Evolutionary conservation across 2,113 vertebrate genomes (phyloP).

Genomic region (Menidia beryllina): DNA sequence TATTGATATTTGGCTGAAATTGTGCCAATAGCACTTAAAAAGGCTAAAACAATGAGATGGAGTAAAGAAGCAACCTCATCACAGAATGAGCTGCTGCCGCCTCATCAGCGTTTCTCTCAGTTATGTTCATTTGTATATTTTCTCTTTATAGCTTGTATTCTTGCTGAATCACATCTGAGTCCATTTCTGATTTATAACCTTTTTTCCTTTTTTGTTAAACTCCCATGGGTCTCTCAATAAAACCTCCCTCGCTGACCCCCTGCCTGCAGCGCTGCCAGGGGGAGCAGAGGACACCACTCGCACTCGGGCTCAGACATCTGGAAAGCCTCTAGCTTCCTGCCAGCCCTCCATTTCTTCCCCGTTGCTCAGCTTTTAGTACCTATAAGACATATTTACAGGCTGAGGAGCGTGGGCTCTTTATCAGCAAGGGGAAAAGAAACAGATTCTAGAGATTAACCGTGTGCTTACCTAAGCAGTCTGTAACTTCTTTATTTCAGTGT

Average conservation of each 20-base stretch:
- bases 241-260: neutral
- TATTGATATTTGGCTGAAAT: too few relatives aligned
- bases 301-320: slow-evolving; percentile 39
- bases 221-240: neutral
- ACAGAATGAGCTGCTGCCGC: neutral
- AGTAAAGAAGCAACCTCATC: neutral
- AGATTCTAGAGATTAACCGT: neutral
- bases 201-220: too few relatives aligned
- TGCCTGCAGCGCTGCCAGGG: slow-evolving; percentile 25
- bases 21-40: too few relatives aligned
- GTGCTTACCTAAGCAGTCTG: neutral
- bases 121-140: neutral
- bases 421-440: neutral
- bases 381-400: slow-evolving; percentile 16
- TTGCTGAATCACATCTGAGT: slow-evolving; percentile 18
- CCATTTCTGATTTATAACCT: slow-evolving; percentile 7
- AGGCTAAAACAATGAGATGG: too few relatives aligned
- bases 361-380: slow-evolving; percentile 32
- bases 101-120: neutral
- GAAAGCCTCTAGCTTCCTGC: slow-evolving; percentile 34
- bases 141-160: neutral
- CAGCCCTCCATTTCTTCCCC: slow-evolving; percentile 47
- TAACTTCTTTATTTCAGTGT: neutral
- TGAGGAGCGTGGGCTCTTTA: slow-evolving; percentile 7
- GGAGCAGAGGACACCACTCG: slow-evolving; percentile 5